Evolutionary conservation across 2,888 invertebrate species (phyloP).

Genomic region (Ochropleura leucogaster): DNA sequence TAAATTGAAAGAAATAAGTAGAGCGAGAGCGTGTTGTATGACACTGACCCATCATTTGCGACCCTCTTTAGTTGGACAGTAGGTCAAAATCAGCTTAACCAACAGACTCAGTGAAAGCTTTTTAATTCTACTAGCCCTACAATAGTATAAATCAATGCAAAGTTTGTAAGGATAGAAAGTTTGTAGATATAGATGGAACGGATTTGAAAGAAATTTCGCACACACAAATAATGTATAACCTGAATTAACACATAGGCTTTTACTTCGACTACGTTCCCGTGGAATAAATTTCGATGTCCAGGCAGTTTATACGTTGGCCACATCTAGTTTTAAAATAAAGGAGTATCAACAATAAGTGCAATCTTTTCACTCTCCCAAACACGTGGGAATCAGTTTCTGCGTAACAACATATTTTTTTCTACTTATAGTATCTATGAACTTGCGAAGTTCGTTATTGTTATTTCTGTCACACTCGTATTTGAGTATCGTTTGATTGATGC

Average conservation of each 20-base stretch:
- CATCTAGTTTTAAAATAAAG: not conserved
- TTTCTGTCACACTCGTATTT: not conserved
- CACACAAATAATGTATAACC: no score
- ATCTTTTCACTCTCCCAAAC: not conserved
- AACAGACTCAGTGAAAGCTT: not conserved
- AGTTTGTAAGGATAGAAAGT: no score
- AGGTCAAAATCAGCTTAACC: conserved; percentile 22
- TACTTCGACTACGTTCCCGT: no score
- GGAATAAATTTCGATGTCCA: no score
- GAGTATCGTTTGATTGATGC: conserved; percentile 3
- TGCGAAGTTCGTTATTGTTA: not conserved
- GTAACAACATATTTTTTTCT: not conserved
- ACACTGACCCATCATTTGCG: conserved; percentile 2
- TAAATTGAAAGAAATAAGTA: conserved; percentile 23
- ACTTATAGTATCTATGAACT: not conserved
- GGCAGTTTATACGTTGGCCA: no score
- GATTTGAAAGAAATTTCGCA: no score
- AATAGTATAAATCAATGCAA: no score
- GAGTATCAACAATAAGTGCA: not conserved
- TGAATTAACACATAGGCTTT: no score
- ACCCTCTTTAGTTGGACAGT: not conserved
- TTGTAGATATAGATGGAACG: no score
- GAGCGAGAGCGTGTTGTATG: conserved; percentile 5
- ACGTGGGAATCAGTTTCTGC: not conserved
- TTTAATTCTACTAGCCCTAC: not conserved